These are phyloP conservation scores for Oegoconia quadripuncta DNA, from an alignment of 2,888 invertebrate species.

Conservation along the genomic window DNA sequence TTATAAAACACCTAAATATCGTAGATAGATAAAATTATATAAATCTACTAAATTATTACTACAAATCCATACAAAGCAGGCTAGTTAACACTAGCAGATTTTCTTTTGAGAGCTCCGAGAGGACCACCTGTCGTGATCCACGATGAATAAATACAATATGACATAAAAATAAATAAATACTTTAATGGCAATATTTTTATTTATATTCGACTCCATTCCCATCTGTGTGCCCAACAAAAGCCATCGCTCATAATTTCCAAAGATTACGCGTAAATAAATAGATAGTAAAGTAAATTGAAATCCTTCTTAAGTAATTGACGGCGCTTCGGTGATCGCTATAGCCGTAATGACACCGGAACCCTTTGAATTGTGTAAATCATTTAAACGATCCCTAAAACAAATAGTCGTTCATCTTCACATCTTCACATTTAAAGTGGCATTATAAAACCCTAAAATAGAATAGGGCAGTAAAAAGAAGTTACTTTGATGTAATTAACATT, in stretches of 20 bases:
- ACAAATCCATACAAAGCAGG: too few relatives aligned
- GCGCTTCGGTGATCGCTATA: conserved; percentile 44
- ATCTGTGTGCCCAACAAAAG: conserved; percentile 34
- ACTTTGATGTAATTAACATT: too few relatives aligned
- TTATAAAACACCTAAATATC: neutral
- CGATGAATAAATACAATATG: too few relatives aligned
- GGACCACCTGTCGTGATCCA: too few relatives aligned
- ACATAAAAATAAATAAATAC: too few relatives aligned
- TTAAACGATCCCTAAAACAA: conserved; percentile 41
- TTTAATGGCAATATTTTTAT: too few relatives aligned
- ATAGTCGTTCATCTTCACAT: conserved; percentile 28
- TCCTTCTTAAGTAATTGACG: conserved; percentile 53
- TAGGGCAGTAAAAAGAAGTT: neutral
- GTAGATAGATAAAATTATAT: neutral
- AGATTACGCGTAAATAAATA: conserved; percentile 74
- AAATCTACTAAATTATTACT: conserved; percentile 3
- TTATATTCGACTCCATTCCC: conserved; percentile 31
- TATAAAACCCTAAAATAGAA: conserved; percentile 18
- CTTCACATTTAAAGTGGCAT: conserved; percentile 21
- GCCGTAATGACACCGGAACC: conserved; percentile 66
- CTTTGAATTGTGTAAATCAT: conserved; percentile 49
- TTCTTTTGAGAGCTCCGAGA: too few relatives aligned
- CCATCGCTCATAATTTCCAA: conserved; percentile 62
- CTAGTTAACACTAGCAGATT: too few relatives aligned
- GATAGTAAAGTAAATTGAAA: conserved; percentile 78